These are phyloP conservation scores for Apostichopus parvimensis DNA, from an alignment of 35 echinoderm and acorn worm species.

Conservation along the genomic window DNA sequence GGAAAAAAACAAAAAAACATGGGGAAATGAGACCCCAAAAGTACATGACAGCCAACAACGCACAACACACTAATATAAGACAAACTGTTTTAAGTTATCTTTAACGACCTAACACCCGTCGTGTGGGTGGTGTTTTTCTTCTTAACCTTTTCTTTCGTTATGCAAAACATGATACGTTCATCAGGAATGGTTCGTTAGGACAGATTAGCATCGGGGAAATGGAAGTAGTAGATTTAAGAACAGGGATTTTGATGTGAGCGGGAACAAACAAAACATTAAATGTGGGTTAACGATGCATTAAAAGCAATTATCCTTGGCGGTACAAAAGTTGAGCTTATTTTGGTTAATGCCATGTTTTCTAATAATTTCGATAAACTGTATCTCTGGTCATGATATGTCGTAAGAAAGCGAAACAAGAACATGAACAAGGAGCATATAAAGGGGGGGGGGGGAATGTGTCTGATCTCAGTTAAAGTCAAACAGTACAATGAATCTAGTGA, in stretches of 20 bases:
- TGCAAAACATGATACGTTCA: not conserved
- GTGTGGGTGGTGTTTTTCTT: not conserved
- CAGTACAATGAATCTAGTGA: no score
- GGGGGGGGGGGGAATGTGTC: no score
- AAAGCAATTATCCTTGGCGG: not conserved
- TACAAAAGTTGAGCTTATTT: no score
- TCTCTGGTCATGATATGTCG: no score
- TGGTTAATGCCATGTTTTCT: no score
- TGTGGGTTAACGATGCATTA: not conserved
- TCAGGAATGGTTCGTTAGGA: not conserved
- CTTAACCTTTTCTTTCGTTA: not conserved
- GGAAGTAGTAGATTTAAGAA: not conserved
- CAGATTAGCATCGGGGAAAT: not conserved
- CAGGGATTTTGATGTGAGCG: no score
- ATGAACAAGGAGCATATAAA: no score
- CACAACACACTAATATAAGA: not conserved
- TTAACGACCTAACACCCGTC: not conserved
- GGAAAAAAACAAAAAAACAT: not conserved
- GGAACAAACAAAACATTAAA: not conserved
- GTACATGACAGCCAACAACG: not conserved
- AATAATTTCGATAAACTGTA: no score
- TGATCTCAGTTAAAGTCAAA: no score
- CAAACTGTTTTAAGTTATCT: constrained; percentile 15
- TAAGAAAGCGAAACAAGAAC: no score
- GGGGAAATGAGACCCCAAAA: not conserved